These are phyloP conservation scores for Zoanthus solanderi DNA, from an alignment of 92 coral and sea anemone genomes.

Conservation along the genomic window DNA sequence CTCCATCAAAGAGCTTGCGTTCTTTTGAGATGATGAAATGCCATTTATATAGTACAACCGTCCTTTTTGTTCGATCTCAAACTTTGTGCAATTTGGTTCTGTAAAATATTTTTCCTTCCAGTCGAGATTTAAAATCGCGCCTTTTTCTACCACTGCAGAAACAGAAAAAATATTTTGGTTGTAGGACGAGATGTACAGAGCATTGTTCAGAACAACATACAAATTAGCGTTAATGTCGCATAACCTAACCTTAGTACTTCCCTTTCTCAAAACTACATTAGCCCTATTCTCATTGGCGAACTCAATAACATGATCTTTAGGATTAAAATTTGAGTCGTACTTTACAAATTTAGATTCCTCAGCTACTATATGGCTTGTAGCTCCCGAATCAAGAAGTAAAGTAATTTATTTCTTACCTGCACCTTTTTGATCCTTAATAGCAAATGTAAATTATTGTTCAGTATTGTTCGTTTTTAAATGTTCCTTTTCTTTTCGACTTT, in stretches of 20 bases:
- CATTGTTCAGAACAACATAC: background rate
- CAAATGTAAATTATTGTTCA: background rate
- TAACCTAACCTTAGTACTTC: background rate
- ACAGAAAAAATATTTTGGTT: background rate
- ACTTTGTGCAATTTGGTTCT: background rate
- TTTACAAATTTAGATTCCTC: background rate
- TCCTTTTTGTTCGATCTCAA: background rate
- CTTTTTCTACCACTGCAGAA: background rate
- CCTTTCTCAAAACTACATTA: background rate
- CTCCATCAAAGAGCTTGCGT: background rate
- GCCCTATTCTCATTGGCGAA: background rate
- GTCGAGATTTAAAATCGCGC: background rate
- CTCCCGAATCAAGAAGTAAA: constrained; percentile 7
- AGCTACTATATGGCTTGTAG: background rate
- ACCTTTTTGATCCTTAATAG: background rate
- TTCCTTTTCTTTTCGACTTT: background rate
- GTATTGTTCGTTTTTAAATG: background rate
- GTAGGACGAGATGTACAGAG: background rate
- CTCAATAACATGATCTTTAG: background rate
- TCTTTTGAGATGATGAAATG: background rate
- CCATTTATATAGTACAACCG: background rate
- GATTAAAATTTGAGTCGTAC: background rate
- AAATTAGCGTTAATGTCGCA: background rate
- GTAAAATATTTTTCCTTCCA: background rate
- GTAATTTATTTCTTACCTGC: constrained; percentile 5